These are phyloP conservation scores for Tamias sibiricus DNA, from an alignment of 2,113 vertebrate species.

Conservation along the genomic window DNA sequence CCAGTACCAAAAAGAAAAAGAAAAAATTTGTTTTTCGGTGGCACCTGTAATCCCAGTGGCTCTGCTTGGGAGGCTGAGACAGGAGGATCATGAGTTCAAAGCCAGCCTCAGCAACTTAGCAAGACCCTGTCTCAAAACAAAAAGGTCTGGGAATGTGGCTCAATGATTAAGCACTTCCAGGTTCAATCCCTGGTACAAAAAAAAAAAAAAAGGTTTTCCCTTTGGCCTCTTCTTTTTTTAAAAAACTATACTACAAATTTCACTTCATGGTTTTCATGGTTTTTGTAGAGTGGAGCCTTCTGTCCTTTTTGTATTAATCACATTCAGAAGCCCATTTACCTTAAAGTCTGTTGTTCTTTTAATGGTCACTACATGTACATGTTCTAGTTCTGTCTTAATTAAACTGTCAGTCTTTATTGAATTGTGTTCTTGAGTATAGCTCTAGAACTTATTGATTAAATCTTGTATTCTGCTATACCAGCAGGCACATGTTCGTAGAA, in stretches of 20 bases:
- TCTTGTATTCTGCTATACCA: background rate
- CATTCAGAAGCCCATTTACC: constrained; percentile 43
- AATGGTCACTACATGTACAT: constrained; percentile 64
- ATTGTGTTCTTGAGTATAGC: constrained; percentile 33
- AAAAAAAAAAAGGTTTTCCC: background rate
- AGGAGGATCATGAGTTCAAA: too few relatives aligned
- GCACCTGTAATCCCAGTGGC: too few relatives aligned
- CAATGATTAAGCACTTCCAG: too few relatives aligned
- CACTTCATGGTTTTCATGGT: background rate
- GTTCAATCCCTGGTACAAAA: too few relatives aligned
- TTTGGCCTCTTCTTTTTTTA: constrained; percentile 24
- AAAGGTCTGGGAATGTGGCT: too few relatives aligned
- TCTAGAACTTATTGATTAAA: background rate
- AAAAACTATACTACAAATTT: constrained; percentile 55
- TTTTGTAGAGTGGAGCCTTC: constrained; percentile 1
- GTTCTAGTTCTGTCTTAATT: constrained; percentile 77
- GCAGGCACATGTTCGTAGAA: background rate
- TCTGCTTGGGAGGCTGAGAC: too few relatives aligned
- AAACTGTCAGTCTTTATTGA: constrained; percentile 81
- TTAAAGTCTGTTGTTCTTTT: constrained; percentile 58
- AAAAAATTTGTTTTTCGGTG: too few relatives aligned
- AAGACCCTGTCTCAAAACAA: too few relatives aligned
- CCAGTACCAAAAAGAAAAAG: background rate
- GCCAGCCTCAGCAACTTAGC: too few relatives aligned
- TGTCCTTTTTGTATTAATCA: constrained; percentile 59